Conservation (phyloP, 2,797 vertebrate species). For the Mormyrops attenuatus region DNA sequence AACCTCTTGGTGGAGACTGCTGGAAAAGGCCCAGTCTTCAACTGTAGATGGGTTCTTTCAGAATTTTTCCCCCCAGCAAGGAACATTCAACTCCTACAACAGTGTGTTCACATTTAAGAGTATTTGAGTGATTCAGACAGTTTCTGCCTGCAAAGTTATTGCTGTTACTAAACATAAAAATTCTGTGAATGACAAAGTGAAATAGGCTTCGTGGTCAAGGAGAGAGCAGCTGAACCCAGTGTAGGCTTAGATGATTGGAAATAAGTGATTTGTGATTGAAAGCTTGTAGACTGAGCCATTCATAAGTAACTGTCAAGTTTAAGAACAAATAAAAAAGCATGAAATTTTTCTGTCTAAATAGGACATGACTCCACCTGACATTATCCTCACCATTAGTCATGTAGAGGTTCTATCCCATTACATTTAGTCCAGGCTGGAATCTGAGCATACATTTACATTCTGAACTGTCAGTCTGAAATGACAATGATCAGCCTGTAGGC, state of each 20-base stretch:
- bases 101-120: not conserved
- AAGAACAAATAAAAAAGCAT: not conserved
- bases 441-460: constrained; percentile 7
- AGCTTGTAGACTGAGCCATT: not conserved
- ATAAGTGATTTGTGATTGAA: not conserved
- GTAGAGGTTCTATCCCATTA: not conserved
- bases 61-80: not conserved
- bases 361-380: not conserved
- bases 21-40: not conserved
- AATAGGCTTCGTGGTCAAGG: not conserved
- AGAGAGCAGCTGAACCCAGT: not conserved
- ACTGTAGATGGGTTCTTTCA: not conserved
- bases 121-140: not conserved
- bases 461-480: not conserved
- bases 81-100: not conserved
- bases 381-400: not conserved
- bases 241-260: not conserved
- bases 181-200: not conserved
- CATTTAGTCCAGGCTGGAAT: not conserved
- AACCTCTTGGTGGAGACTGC: not conserved
- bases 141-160: not conserved
- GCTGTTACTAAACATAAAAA: not conserved
- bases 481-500: not conserved
- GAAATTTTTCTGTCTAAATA: not conserved
- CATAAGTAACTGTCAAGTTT: not conserved